Conservation (phyloP, 2,888 invertebrate species). For the Halocaridina rubra region DNA sequence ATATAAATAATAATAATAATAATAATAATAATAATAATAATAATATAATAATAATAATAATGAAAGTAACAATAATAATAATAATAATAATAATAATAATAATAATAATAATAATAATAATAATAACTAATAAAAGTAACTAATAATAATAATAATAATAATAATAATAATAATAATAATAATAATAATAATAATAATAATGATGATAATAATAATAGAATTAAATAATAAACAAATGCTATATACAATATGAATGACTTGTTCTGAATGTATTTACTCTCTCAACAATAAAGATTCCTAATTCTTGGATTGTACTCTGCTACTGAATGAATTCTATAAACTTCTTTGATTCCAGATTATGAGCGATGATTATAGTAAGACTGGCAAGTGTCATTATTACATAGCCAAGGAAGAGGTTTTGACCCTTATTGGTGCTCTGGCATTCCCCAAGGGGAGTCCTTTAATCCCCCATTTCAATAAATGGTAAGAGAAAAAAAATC, state of each 20-base stretch:
- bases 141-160: too few species aligned
- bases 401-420: constrained; percentile 11
- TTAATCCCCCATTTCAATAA: constrained; percentile 5
- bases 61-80: too few species aligned
- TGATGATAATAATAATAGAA: neutral
- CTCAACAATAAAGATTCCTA: neutral
- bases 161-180: neutral
- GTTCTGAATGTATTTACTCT: too few species aligned
- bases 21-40: too few species aligned
- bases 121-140: too few species aligned
- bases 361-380: constrained; percentile 22
- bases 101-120: too few species aligned
- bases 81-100: too few species aligned
- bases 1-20: too few species aligned
- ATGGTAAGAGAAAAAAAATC: neutral
- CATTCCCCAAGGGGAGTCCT: constrained; percentile 22
- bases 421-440: neutral
- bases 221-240: neutral
- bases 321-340: neutral
- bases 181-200: neutral
- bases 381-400: constrained; percentile 29
- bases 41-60: too few species aligned
- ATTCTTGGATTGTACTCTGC: neutral
- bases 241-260: neutral
- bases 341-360: constrained; percentile 23